Base-by-base conservation (phyloP, 2,113 vertebrate species). In the Sardina pilchardus region DNA sequence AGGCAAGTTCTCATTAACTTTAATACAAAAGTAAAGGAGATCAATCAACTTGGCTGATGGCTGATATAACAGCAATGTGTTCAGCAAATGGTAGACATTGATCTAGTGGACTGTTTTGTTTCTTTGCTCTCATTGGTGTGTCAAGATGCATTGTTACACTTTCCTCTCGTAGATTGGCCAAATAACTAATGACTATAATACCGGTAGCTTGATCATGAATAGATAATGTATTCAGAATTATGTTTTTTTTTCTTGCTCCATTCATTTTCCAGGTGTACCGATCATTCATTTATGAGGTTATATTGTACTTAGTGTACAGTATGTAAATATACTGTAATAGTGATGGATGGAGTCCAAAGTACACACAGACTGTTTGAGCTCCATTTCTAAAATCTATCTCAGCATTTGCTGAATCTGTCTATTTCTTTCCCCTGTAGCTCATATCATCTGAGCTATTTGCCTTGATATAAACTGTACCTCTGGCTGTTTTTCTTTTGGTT, bases 21-120 rank as follows among this genome's bases (percentile, higher is more conserved):
- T 81, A 43, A 88, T 87, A 88, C 84, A 5, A 80, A 83, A 85
- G 63, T 86, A 90, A 87, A 88, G 88, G 85, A 85, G 87, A 93
- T 94, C 89, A 92, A 93, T 93, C 91, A 91, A 86, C 67, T 45
- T 48, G 87, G 87, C 89, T 89, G 90, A 81, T 83, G 90, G 88
- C 90, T 90, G 86, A 90, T 82, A 82, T 88, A 86, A 89, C 89
- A 88, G 89, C 93, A n/a, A n/a, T n/a, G 87, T 91, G 85, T 90
- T 92, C 90, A 91, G 84, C 88, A 91, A 91, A 89, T 88, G 83
- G 75, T 88, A 78, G 88, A 80, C 89, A 93, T 91, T 83, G 93
- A 93, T 93, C 82, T 53, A 71, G 83, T 78, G 82, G 56, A 56
- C 50, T 85, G 83, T 88, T 83, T 50, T 1, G 30, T 83, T 80